These are phyloP conservation scores for Argyra leucocephala DNA, from an alignment of 2,888 invertebrate species.

Conservation along the genomic window DNA sequence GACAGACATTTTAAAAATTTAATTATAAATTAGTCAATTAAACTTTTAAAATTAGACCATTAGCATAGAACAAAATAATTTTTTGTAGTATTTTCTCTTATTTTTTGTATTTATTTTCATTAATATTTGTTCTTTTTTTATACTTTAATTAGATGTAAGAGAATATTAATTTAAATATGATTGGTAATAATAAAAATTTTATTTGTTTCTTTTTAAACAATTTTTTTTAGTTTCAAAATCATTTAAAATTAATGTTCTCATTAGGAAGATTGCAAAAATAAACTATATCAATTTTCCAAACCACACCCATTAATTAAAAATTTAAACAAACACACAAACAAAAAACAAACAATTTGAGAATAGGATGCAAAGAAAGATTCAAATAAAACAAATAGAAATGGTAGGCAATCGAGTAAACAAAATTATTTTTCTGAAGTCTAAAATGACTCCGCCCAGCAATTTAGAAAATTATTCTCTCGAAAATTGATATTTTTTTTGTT, in stretches of 20 bases:
- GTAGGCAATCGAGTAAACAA: neutral
- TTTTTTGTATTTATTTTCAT: no score
- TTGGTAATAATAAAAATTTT: neutral
- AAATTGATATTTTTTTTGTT: neutral
- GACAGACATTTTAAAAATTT: constrained; percentile 1
- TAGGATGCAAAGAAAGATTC: no score
- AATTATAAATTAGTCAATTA: constrained; percentile 6
- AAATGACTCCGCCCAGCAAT: neutral
- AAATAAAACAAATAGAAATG: neutral
- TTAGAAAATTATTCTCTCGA: neutral
- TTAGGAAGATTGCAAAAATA: neutral
- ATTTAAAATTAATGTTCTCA: neutral
- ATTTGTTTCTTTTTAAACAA: neutral
- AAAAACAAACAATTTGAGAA: neutral
- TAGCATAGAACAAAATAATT: neutral
- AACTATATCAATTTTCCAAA: neutral
- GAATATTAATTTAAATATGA: constrained; percentile 4
- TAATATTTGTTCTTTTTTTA: no score
- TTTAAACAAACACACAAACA: neutral
- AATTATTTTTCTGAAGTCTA: neutral
- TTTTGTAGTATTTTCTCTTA: neutral
- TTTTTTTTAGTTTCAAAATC: neutral
- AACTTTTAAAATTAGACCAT: constrained; percentile 4
- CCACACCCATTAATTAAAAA: neutral
- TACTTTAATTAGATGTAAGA: neutral